A percentile compares a stretch with the other conserved stretches of the same genome.
Conservation (phyloP, 2,888 invertebrate species). For the Koerneria pararmatus region DNA sequence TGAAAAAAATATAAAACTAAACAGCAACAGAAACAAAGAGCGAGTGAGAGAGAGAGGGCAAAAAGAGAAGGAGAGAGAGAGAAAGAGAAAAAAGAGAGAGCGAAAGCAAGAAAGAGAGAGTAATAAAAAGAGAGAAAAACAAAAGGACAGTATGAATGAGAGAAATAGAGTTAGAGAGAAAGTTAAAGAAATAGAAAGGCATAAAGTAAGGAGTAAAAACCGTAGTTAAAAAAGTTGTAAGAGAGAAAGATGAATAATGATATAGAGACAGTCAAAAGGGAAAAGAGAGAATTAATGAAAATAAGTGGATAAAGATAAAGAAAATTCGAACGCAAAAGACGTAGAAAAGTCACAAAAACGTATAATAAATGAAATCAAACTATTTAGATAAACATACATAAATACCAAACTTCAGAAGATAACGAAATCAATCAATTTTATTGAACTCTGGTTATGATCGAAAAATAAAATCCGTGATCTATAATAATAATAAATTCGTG, state of each 20-base stretch:
- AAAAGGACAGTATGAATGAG: constrained; percentile 12
- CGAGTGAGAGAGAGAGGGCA: not conserved
- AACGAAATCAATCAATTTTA: constrained; percentile 8
- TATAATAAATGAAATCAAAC: constrained; percentile 10
- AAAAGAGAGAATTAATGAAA: constrained; percentile 4
- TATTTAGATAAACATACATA: constrained; percentile 4
- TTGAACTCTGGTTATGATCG: constrained; percentile 3
- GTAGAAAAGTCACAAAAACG: constrained; percentile 24
- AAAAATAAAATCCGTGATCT: too few species aligned
- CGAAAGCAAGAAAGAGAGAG: not conserved
- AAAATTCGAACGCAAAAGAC: constrained; percentile 8
- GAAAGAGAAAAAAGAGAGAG: constrained; percentile 3
- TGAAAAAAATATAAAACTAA: not conserved
- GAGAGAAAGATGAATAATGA: not conserved
- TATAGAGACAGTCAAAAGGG: constrained; percentile 1
- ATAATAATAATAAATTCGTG: too few species aligned
- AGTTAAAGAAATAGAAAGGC: constrained; percentile 1
- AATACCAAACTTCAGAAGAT: constrained; percentile 22
- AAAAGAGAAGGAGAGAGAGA: not conserved
- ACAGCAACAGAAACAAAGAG: not conserved
- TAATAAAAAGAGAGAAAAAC: not conserved
- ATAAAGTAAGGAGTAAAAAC: not conserved
- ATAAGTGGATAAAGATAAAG: constrained; percentile 6
- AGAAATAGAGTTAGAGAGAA: constrained; percentile 10
- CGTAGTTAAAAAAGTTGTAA: not conserved